phyloP scores from a whole-genome alignment of 1,140 invertebrate genomes.

The Cydia strobilella region DNA sequence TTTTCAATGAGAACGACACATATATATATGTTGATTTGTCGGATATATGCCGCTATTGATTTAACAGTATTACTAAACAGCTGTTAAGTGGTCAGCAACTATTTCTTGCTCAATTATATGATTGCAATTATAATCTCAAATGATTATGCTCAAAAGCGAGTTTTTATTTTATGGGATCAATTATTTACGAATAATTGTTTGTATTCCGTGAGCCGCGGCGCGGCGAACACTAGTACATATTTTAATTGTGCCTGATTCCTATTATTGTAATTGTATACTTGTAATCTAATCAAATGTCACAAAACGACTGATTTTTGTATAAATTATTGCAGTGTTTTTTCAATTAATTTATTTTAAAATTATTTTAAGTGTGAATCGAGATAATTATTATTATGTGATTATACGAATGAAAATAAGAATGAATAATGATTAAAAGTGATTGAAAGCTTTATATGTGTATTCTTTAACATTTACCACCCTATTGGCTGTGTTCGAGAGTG shows the following conservation, averaged over 20 bases:
- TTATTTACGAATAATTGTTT: constrained; percentile 40
- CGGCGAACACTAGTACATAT: constrained; percentile 63
- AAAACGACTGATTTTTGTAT: constrained; percentile 77
- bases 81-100: constrained; percentile 17
- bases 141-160: constrained; percentile 74
- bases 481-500: no score
- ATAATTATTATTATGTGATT: constrained; percentile 79
- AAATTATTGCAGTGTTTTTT: constrained; percentile 76
- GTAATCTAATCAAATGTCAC: constrained; percentile 77
- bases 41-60: constrained; percentile 50
- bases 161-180: constrained; percentile 62
- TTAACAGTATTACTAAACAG: constrained; percentile 48
- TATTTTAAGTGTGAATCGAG: constrained; percentile 76
- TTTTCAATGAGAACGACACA: constrained; percentile 2
- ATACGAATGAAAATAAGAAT: constrained; percentile 75
- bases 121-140: constrained; percentile 56
- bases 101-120: constrained; percentile 15
- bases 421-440: constrained; percentile 68
- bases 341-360: constrained; percentile 78
- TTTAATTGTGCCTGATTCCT: constrained; percentile 74
- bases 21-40: constrained; percentile 50
- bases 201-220: not conserved
- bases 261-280: constrained; percentile 76
- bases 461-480: constrained; percentile 5
- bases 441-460: constrained; percentile 40